These are phyloP conservation scores for Leuciscus waleckii DNA, from an alignment of 2,797 vertebrate genomes.

Conservation along the genomic window DNA sequence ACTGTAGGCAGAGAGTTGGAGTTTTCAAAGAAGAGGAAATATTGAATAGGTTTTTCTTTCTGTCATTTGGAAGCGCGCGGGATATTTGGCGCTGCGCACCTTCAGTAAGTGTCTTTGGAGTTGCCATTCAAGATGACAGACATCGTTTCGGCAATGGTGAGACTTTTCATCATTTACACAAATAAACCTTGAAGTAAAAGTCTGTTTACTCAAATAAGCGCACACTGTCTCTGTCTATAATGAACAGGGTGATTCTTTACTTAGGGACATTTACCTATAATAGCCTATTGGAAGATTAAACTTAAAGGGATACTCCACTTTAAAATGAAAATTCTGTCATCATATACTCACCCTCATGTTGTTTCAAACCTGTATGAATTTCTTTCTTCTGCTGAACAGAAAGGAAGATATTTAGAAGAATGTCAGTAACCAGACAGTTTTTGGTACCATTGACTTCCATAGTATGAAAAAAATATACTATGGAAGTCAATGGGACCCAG, in stretches of 20 bases:
- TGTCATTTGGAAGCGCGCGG: constrained; percentile 26
- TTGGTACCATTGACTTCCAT: no score
- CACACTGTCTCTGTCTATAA: not conserved
- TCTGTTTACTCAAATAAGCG: not conserved
- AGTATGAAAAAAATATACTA: no score
- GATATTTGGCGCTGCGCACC: constrained; percentile 27
- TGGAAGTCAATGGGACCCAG: no score
- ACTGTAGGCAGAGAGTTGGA: not conserved
- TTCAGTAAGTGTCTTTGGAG: constrained; percentile 28
- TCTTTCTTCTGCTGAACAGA: no score
- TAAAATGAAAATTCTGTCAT: no score
- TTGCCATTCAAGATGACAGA: constrained; percentile 55
- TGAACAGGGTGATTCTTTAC: not conserved
- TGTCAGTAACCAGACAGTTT: no score
- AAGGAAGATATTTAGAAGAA: no score
- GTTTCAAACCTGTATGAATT: no score
- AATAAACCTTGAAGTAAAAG: not conserved
- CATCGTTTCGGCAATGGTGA: constrained; percentile 57
- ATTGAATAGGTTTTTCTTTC: not conserved
- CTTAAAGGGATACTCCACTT: no score
- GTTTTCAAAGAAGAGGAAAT: not conserved
- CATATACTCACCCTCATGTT: no score
- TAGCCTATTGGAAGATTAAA: no score
- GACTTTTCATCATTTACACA: constrained; percentile 10
- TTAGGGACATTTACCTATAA: not conserved